phyloP scores from a whole-genome alignment of 2,113 vertebrate species.

The Maccullochella peelii region DNA sequence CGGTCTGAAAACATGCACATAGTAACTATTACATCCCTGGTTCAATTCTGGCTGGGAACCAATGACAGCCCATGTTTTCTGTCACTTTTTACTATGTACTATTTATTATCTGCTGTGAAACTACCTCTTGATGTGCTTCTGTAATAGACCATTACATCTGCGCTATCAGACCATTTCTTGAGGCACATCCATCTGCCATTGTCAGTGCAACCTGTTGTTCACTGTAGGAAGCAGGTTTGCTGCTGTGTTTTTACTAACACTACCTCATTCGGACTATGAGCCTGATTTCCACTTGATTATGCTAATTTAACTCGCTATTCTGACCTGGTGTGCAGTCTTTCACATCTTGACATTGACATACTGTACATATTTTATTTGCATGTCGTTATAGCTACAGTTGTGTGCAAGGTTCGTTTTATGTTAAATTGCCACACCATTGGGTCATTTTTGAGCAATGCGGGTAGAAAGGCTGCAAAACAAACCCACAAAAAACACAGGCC shows the following conservation, averaged over 20 bases:
- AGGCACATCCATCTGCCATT: background rate
- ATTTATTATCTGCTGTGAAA: background rate
- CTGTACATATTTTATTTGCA: too few relatives aligned
- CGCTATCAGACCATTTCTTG: background rate
- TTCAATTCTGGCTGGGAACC: background rate
- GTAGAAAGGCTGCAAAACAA: background rate
- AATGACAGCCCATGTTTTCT: background rate
- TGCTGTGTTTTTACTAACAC: background rate
- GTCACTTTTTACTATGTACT: background rate
- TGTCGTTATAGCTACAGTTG: background rate
- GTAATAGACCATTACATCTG: background rate
- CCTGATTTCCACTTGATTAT: background rate
- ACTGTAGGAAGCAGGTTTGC: background rate
- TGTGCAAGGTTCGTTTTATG: background rate
- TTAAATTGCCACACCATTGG: too few relatives aligned
- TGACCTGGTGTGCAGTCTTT: background rate
- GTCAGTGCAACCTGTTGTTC: background rate
- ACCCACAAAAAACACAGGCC: background rate
- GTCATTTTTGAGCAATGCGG: background rate
- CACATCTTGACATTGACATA: background rate
- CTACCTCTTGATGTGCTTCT: background rate
- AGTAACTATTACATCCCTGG: background rate
- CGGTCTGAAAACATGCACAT: background rate
- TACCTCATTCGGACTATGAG: background rate
- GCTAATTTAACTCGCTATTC: background rate